phyloP scores from a whole-genome alignment of 2,888 invertebrate species.

The Malthinus seriepunctatus region DNA sequence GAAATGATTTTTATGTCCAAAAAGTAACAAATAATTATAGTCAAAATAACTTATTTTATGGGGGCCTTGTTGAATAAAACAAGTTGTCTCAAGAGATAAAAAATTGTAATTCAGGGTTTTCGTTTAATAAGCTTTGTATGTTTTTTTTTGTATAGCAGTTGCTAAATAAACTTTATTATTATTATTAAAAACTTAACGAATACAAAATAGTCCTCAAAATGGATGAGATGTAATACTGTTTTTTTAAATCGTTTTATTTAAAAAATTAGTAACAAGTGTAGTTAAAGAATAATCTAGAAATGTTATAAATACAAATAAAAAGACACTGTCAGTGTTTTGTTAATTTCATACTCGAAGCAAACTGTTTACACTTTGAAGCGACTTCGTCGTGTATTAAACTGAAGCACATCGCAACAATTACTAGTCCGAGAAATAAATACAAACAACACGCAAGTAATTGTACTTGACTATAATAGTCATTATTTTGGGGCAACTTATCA shows the following conservation, averaged over 20 bases:
- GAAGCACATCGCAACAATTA: slow-evolving; percentile 83
- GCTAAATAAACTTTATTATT: too few species aligned
- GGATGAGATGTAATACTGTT: not conserved
- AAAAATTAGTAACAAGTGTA: slow-evolving; percentile 21
- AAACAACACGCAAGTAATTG: slow-evolving; percentile 80
- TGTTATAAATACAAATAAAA: slow-evolving; percentile 13
- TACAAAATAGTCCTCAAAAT: not conserved
- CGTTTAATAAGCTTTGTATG: not conserved
- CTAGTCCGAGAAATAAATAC: slow-evolving; percentile 77
- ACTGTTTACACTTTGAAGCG: slow-evolving; percentile 70
- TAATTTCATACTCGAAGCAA: slow-evolving; percentile 71
- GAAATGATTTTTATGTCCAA: too few species aligned
- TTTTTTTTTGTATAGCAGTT: not conserved
- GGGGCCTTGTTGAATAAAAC: too few species aligned
- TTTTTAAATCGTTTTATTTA: slow-evolving; percentile 9
- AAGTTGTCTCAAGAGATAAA: too few species aligned
- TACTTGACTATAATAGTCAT: slow-evolving; percentile 60
- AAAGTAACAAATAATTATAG: too few species aligned
- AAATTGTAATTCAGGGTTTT: not conserved
- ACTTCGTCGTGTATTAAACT: slow-evolving; percentile 82
- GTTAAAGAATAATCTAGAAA: slow-evolving; percentile 15
- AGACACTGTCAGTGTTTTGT: slow-evolving; percentile 31
- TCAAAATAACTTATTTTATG: too few species aligned
- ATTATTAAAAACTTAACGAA: not conserved
- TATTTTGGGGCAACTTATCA: slow-evolving; percentile 67